These are phyloP conservation scores for Nilaparvata lugens DNA, from an alignment of 1,140 invertebrate species.

Conservation along the genomic window DNA sequence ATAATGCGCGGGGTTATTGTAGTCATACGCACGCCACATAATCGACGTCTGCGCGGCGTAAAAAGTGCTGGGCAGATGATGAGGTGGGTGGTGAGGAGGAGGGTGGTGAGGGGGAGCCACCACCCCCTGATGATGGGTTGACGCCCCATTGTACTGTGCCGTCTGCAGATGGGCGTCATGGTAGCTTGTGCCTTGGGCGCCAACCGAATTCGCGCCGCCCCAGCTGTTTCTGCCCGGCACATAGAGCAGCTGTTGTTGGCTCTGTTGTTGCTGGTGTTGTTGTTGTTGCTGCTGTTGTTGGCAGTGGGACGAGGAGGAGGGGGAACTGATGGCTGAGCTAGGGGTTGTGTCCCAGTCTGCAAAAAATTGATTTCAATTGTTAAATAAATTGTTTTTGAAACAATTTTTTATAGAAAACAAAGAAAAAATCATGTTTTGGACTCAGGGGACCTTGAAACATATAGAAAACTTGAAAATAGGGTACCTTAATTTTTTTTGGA, in stretches of 20 bases:
- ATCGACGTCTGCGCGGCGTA: constrained; percentile 55
- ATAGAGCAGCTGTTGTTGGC: constrained; percentile 15
- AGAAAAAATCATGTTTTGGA: no score
- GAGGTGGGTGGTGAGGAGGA: constrained; percentile 29
- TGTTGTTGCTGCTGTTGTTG: constrained; percentile 12
- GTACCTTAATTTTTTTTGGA: no score
- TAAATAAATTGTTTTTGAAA: neutral
- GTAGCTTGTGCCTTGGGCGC: neutral
- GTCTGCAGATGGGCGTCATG: constrained; percentile 3
- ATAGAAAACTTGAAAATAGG: no score
- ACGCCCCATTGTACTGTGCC: neutral
- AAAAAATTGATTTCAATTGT: neutral
- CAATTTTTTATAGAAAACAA: neutral
- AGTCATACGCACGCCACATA: constrained; percentile 69
- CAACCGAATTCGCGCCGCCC: no score
- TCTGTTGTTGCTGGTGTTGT: constrained; percentile 15
- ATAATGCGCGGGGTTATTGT: constrained; percentile 64
- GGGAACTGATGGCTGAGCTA: constrained; percentile 12
- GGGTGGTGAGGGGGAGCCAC: constrained; percentile 24
- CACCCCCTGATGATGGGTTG: constrained; percentile 15
- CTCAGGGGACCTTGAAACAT: no score
- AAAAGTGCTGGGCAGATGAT: constrained; percentile 39
- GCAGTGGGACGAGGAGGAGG: constrained; percentile 1
- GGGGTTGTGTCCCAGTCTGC: constrained; percentile 4
- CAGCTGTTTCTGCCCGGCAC: constrained; percentile 6